Conservation (phyloP, 2,797 vertebrate species). For the Lagothrix lagotricha region DNA sequence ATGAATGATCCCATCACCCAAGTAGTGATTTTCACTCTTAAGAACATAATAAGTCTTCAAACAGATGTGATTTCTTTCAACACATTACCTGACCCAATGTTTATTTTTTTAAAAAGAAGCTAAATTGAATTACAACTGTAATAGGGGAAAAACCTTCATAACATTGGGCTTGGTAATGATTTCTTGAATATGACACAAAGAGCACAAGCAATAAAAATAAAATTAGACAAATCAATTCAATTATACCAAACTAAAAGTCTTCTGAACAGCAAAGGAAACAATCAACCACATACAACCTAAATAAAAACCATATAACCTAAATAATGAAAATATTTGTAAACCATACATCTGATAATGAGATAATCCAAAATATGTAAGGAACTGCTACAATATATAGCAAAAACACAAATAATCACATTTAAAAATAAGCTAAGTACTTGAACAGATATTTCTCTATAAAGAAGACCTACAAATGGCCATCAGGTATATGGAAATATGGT, state of each 20-base stretch:
- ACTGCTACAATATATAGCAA: background rate
- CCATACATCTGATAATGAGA: background rate
- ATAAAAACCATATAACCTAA: background rate
- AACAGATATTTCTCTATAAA: background rate
- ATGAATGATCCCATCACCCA: background rate
- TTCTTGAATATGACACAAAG: background rate
- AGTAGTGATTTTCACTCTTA: background rate
- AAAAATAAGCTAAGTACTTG: background rate
- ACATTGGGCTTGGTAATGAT: background rate
- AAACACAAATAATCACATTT: background rate
- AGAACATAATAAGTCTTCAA: background rate
- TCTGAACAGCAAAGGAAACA: background rate
- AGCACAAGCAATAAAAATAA: background rate
- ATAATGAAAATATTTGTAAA: background rate
- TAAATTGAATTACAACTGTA: background rate
- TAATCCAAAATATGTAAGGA: background rate
- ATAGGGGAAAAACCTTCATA: background rate
- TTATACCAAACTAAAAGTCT: background rate
- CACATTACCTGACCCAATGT: background rate
- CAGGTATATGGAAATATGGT: background rate
- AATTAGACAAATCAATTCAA: background rate
- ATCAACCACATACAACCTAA: background rate
- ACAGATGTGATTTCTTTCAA: background rate
- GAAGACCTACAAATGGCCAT: background rate
- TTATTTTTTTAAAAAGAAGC: background rate